These are phyloP conservation scores for Panthera leo DNA, from an alignment of 2,113 vertebrate genomes.

Conservation along the genomic window DNA sequence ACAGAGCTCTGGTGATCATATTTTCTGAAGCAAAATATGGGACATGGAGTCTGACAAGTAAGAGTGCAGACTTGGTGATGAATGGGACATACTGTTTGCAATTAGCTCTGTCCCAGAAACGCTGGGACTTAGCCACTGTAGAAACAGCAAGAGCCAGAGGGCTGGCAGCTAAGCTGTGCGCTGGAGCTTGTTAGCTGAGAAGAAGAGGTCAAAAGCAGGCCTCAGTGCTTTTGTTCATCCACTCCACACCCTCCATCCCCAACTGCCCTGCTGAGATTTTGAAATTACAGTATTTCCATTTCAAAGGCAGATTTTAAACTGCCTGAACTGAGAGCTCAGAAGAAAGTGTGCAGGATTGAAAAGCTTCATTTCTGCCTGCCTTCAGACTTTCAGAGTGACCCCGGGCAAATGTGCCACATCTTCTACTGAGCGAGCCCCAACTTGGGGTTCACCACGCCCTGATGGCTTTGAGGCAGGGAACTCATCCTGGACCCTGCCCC, in stretches of 20 bases:
- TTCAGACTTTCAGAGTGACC: not conserved
- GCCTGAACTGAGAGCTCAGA: slow-evolving; percentile 26
- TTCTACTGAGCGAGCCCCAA: not conserved
- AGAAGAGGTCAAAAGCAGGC: slow-evolving; percentile 37
- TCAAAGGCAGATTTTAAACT: slow-evolving; percentile 50
- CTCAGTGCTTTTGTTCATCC: not conserved
- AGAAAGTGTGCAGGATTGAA: not conserved
- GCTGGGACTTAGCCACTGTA: not conserved
- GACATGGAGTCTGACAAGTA: slow-evolving; percentile 6
- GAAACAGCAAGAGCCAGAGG: slow-evolving; percentile 14
- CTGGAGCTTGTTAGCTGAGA: slow-evolving; percentile 8
- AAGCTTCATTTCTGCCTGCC: not conserved
- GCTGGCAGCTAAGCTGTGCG: not conserved
- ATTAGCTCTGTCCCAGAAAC: slow-evolving; percentile 60
- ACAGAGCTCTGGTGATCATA: not conserved
- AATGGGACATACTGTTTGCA: slow-evolving; percentile 43
- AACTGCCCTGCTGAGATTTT: slow-evolving; percentile 42
- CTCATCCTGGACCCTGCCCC: no score
- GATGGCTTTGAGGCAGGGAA: not conserved
- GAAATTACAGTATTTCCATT: slow-evolving; percentile 30
- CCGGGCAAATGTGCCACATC: not conserved
- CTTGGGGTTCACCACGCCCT: not conserved
- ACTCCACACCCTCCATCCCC: not conserved
- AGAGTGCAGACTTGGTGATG: slow-evolving; percentile 41
- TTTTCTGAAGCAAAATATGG: slow-evolving; percentile 55